Conservation (phyloP, 2,888 invertebrate genomes). For the Chamaedrilus cognettii region DNA sequence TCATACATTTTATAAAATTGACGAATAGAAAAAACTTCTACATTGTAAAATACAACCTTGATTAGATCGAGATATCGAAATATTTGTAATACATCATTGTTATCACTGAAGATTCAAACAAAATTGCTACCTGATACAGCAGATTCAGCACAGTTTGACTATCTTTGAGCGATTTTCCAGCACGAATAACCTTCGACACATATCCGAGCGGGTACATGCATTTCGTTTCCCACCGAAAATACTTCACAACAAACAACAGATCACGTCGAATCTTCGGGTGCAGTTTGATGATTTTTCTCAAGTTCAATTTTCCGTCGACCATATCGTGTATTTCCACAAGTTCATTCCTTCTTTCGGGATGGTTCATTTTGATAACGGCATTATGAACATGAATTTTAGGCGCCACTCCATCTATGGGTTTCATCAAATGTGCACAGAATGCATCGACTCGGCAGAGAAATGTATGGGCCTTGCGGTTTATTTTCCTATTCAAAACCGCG, state of each 20-base stretch:
- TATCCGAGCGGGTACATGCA: conserved; percentile 46
- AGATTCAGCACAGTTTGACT: conserved; percentile 45
- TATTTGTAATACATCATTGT: too few species aligned
- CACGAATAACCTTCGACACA: conserved; percentile 46
- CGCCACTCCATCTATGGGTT: conserved; percentile 46
- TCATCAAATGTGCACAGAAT: conserved; percentile 45
- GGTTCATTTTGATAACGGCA: background rate
- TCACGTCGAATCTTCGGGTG: conserved; percentile 34
- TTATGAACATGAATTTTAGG: conserved; percentile 34
- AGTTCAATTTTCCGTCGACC: conserved; percentile 38
- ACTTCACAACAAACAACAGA: conserved; percentile 49
- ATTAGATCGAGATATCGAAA: too few species aligned
- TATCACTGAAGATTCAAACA: too few species aligned
- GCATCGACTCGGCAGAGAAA: conserved; percentile 49
- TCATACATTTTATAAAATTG: too few species aligned
- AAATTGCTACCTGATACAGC: conserved; percentile 43
- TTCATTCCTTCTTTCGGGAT: background rate
- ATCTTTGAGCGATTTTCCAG: conserved; percentile 36
- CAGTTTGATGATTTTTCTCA: conserved; percentile 43
- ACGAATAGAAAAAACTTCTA: too few species aligned
- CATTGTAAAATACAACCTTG: too few species aligned
- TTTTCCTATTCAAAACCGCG: conserved; percentile 44
- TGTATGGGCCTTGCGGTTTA: conserved; percentile 41
- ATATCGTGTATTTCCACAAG: conserved; percentile 38
- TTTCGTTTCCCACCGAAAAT: conserved; percentile 46